Base-by-base conservation (phyloP, 2,888 invertebrate genomes). In the Neoaliturus tenellus region DNA sequence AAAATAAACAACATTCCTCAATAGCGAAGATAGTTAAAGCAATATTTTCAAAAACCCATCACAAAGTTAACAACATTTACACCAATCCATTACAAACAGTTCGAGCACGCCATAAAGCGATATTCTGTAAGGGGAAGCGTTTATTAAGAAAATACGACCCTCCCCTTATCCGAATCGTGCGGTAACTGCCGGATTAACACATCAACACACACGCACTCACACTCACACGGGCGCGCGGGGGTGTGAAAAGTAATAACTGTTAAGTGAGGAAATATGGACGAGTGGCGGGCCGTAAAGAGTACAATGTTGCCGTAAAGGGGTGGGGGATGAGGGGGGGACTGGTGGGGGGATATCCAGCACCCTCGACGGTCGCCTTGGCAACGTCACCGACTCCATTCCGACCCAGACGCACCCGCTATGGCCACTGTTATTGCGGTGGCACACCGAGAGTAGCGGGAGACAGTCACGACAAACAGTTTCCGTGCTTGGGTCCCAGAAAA, bases 191-290 rank as follows among this genome's bases (percentile, higher is more conserved):
- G 35, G 71, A 71, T 62, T 62, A 62, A 62, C 20, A 31, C 62
- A 62, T 62, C 62, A 62, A 62, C 39, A 20, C 31, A n/a, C 31
- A 55, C 67, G 23, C 67, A 67, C 67, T 23, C 58, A 58, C 58
- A 17, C 25, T 23, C 62, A 17, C 25, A 62, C 62, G 17, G 8
- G n/a, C 31, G 35, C 31, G n/a, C 55, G 55, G 55, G 55, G 55
- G 55, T 55, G 55, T 23, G 55, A 44, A 67, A 25, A 2, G 71
- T 51, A 78, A 78, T 78, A 78, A 78, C 55, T 78, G 78, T 78
- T 78, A 78, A 78, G 55, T 78, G 51, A 55, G 78, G 78, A 78
- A 78, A 78, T 78, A 78, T 78, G 78, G 48, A 78, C 78, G 78
- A 78, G 78, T 78, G 55, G 78, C 73, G 78, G 31, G 39, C n/a